These are phyloP conservation scores for Dipodomys merriami DNA, from an alignment of 2,113 vertebrate species.

Conservation along the genomic window DNA sequence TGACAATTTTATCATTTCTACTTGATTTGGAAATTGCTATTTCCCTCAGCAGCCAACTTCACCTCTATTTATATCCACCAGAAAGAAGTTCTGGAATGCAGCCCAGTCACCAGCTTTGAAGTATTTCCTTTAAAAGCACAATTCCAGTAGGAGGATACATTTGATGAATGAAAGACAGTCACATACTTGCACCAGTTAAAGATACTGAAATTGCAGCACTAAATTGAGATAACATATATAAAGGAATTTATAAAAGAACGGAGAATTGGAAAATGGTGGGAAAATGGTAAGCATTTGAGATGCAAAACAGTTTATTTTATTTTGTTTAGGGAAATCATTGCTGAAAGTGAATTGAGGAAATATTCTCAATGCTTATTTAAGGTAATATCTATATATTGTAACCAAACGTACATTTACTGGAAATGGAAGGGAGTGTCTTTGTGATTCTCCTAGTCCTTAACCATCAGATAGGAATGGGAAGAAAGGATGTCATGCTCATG, in stretches of 20 bases:
- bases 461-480: neutral
- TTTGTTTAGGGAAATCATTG: neutral
- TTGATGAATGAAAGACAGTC: constrained; percentile 46
- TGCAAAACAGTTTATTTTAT: neutral
- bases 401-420: neutral
- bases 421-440: neutral
- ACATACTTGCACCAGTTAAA: neutral
- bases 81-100: constrained; percentile 26
- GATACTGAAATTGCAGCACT: neutral
- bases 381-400: neutral
- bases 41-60: constrained; percentile 20
- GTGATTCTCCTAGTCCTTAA: neutral
- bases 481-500: neutral
- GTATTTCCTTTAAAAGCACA: constrained; percentile 15
- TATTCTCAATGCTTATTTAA: neutral
- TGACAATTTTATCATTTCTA: neutral
- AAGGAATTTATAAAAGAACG: neutral
- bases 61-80: neutral
- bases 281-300: neutral
- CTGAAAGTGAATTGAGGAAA: neutral
- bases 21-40: constrained; percentile 39
- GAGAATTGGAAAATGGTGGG: neutral
- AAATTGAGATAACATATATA: neutral
- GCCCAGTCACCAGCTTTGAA: neutral
- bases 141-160: neutral